Evolutionary conservation across 2,888 invertebrate species (phyloP).

Genomic region (Drosophila lutescens): DNA sequence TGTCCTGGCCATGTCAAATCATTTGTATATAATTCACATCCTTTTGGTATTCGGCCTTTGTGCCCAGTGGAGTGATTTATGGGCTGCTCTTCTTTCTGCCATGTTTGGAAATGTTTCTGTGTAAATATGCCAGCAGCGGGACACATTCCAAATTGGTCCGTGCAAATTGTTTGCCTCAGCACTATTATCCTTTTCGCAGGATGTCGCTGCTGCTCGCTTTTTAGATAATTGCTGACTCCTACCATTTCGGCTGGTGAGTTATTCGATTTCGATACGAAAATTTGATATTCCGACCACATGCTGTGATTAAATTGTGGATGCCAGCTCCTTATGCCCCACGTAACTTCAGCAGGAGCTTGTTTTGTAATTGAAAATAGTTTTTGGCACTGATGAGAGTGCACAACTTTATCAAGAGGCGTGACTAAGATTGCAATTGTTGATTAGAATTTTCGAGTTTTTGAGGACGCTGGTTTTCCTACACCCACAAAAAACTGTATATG

Average conservation of each 20-base stretch:
- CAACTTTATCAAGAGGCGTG: constrained; percentile 54
- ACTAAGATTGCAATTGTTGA: constrained; percentile 51
- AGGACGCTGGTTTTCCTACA: not conserved
- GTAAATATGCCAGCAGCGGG: constrained; percentile 57
- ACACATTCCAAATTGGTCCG: constrained; percentile 58
- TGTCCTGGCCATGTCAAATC: constrained; percentile 71
- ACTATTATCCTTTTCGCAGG: constrained; percentile 73
- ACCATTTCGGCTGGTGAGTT: constrained; percentile 70
- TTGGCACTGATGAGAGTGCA: constrained; percentile 48
- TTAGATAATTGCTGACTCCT: constrained; percentile 78
- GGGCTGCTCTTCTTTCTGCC: constrained; percentile 56
- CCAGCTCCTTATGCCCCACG: constrained; percentile 47
- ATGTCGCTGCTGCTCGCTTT: constrained; percentile 44
- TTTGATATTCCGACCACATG: constrained; percentile 83
- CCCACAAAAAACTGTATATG: too few relatives aligned
- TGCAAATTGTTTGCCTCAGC: constrained; percentile 74
- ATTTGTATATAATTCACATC: constrained; percentile 81
- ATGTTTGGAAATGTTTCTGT: constrained; percentile 57
- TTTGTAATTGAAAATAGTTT: constrained; percentile 74
- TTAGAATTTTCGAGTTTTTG: constrained; percentile 29
- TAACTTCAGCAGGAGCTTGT: constrained; percentile 31
- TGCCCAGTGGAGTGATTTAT: constrained; percentile 70
- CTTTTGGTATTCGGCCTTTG: constrained; percentile 57
- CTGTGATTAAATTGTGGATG: constrained; percentile 82
- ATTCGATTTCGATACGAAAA: constrained; percentile 79